Evolutionary conservation across 2,113 vertebrate species (phyloP).

Genomic region (Eublepharis macularius): DNA sequence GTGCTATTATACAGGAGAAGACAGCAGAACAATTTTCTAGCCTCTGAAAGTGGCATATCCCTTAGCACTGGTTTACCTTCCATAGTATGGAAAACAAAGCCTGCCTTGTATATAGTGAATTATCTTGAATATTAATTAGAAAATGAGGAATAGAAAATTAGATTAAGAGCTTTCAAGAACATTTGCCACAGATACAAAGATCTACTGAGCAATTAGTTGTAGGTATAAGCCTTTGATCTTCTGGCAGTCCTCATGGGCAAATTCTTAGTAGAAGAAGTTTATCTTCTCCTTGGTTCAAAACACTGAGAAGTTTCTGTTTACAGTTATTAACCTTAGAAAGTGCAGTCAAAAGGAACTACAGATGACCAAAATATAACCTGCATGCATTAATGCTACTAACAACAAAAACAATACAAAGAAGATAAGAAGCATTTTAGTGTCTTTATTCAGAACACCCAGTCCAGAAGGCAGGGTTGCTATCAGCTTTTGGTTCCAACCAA

Average conservation of each 20-base stretch:
- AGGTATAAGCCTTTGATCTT: conserved; percentile 53
- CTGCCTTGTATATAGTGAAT: background rate
- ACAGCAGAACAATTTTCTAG: background rate
- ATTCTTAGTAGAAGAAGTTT: conserved; percentile 55
- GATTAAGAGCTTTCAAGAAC: conserved; percentile 54
- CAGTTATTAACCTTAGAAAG: conserved; percentile 44
- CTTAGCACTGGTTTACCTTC: conserved; percentile 17
- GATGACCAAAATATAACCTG: conserved; percentile 12
- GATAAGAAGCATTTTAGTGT: conserved; percentile 36
- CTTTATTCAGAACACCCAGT: conserved; percentile 38
- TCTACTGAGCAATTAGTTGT: background rate
- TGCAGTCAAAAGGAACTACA: conserved; percentile 45
- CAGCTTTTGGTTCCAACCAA: conserved; percentile 27
- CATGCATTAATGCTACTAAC: too few relatives aligned
- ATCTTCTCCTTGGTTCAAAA: conserved; percentile 59
- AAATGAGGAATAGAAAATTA: conserved; percentile 33
- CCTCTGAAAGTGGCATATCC: conserved; percentile 20
- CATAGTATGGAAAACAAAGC: conserved; percentile 31
- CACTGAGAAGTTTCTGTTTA: conserved; percentile 49
- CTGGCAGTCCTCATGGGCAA: conserved; percentile 57
- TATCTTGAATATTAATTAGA: conserved; percentile 51
- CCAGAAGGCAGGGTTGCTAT: conserved; percentile 43
- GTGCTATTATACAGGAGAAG: background rate
- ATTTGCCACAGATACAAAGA: conserved; percentile 55
- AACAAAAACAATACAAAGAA: conserved; percentile 15